These are phyloP conservation scores for Cataglyphis hispanica DNA, from an alignment of 1,140 invertebrate species.

Conservation along the genomic window DNA sequence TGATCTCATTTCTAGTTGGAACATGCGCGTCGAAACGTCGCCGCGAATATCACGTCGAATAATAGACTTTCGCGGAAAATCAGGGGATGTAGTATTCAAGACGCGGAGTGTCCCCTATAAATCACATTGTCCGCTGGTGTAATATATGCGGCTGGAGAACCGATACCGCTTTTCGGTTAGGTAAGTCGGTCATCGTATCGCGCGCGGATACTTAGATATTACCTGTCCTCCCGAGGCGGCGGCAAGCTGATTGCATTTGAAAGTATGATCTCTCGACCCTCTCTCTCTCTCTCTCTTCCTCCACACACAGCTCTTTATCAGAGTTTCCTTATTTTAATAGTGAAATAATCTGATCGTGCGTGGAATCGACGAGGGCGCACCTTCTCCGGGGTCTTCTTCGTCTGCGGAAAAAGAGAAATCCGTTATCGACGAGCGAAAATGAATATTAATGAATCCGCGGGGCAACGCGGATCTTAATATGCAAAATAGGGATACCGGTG, in stretches of 20 bases:
- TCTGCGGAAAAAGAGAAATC: neutral
- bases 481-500: constrained; percentile 55
- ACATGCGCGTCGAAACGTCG: constrained; percentile 18
- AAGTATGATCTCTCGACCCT: constrained; percentile 50
- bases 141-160: constrained; percentile 53
- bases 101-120: constrained; percentile 50
- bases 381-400: neutral
- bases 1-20: constrained; percentile 40
- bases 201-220: constrained; percentile 50
- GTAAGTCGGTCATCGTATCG: constrained; percentile 59
- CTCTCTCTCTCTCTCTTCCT: neutral
- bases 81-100: constrained; percentile 54
- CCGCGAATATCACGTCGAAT: constrained; percentile 46
- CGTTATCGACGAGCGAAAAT: constrained; percentile 56
- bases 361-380: constrained; percentile 11
- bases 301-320: constrained; percentile 14
- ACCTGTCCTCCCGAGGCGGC: constrained; percentile 42
- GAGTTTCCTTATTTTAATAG: constrained; percentile 58
- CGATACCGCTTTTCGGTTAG: constrained; percentile 43
- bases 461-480: constrained; percentile 49
- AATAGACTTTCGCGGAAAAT: constrained; percentile 56
- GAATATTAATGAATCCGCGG: constrained; percentile 53
- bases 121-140: constrained; percentile 54
- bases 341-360: constrained; percentile 55
- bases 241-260: constrained; percentile 59